Evolutionary conservation across 1,140 invertebrate species (phyloP).

Genomic region (Scaptomyza pallida): DNA sequence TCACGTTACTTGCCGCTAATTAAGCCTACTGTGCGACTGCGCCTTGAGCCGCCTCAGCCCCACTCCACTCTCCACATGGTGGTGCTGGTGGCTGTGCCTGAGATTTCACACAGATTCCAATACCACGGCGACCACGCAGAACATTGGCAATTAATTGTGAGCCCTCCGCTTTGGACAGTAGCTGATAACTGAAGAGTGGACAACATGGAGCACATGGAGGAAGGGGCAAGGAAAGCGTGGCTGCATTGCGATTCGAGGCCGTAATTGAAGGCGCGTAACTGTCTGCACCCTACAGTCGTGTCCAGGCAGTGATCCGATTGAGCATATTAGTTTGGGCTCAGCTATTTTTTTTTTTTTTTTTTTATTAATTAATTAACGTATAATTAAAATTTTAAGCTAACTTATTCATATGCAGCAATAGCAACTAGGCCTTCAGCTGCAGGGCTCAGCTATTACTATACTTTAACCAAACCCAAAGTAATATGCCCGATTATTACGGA

Average conservation of each 20-base stretch:
- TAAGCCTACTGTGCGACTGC: slow-evolving; percentile 77
- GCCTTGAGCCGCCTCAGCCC: slow-evolving; percentile 52
- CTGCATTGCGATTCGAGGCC: slow-evolving; percentile 23
- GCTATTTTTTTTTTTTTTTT: no score
- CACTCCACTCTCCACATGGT: no score
- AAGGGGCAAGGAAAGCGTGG: neutral
- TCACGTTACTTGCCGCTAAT: slow-evolving; percentile 77
- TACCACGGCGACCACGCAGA: slow-evolving; percentile 52
- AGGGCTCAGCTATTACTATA: no score
- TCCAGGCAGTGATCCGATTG: neutral
- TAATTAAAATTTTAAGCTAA: no score
- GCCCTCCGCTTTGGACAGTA: slow-evolving; percentile 70
- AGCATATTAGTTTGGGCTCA: slow-evolving; percentile 49
- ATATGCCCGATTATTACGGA: neutral
- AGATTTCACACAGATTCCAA: slow-evolving; percentile 80
- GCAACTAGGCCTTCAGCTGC: no score
- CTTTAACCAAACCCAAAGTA: no score
- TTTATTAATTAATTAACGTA: no score
- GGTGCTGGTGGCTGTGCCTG: slow-evolving; percentile 20
- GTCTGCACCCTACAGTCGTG: slow-evolving; percentile 36
- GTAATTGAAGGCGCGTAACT: slow-evolving; percentile 75
- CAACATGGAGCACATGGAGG: slow-evolving; percentile 38
- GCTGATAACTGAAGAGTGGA: slow-evolving; percentile 77
- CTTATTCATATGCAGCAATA: no score
- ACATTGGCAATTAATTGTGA: slow-evolving; percentile 81